Conservation (phyloP, 2,113 vertebrate species). For the Notiomystis cincta region DNA sequence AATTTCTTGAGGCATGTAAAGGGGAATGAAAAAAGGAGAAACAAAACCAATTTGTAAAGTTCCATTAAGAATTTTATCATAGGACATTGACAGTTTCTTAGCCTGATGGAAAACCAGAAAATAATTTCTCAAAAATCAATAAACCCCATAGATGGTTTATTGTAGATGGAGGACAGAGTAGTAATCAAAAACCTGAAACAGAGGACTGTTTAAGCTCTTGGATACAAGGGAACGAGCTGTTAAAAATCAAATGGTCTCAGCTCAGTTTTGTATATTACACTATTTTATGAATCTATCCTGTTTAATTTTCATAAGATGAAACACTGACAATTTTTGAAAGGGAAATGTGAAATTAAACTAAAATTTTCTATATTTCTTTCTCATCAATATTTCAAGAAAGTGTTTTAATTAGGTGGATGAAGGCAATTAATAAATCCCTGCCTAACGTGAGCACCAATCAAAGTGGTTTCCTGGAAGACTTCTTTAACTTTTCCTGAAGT, state of each 20-base stretch:
- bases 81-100: slow-evolving; percentile 36
- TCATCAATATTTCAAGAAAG: neutral
- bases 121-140: slow-evolving; percentile 41
- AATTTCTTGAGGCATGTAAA: neutral
- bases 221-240: neutral
- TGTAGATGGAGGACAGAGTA: neutral
- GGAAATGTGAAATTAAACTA: neutral
- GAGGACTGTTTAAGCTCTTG: neutral
- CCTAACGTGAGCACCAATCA: neutral
- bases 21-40: neutral
- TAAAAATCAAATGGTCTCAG: slow-evolving; percentile 23
- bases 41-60: neutral
- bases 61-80: neutral
- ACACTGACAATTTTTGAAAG: neutral
- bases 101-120: slow-evolving; percentile 34
- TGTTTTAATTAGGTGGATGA: neutral
- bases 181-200: slow-evolving; percentile 32
- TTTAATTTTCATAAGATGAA: slow-evolving; percentile 5
- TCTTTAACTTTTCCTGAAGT: neutral
- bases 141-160: neutral
- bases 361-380: neutral
- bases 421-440: neutral
- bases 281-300: neutral
- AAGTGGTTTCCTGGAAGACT: neutral
- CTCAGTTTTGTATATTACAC: neutral